Conservation (phyloP, 2,888 invertebrate genomes). For the Lochmaea capreae region DNA sequence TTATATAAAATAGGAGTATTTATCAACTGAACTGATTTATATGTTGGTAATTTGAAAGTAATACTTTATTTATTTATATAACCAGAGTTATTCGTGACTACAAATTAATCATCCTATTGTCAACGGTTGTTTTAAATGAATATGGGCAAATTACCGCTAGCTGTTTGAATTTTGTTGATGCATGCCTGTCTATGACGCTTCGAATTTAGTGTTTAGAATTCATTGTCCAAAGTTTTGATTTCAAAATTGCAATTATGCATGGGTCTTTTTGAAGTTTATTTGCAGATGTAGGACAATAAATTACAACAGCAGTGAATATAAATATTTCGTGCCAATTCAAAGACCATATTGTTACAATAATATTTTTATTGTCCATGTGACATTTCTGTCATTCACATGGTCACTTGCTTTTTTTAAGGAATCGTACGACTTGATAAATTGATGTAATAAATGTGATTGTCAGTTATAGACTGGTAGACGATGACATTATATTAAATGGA, state of each 20-base stretch:
- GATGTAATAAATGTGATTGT: too few relatives aligned
- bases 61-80: conserved; percentile 20
- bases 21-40: conserved; percentile 17
- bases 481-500: too few relatives aligned
- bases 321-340: too few relatives aligned
- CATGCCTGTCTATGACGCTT: conserved; percentile 29
- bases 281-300: too few relatives aligned
- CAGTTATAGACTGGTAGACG: too few relatives aligned
- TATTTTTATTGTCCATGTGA: too few relatives aligned
- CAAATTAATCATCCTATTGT: conserved; percentile 30
- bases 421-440: too few relatives aligned
- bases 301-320: too few relatives aligned
- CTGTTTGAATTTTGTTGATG: conserved; percentile 28
- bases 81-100: conserved; percentile 14
- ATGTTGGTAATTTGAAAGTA: conserved; percentile 15
- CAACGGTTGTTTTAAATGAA: conserved; percentile 25
- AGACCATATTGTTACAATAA: too few relatives aligned
- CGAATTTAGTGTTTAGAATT: conserved; percentile 19
- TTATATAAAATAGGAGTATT: conserved; percentile 4
- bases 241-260: not conserved
- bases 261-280: too few relatives aligned
- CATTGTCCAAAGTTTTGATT: conserved; percentile 3
- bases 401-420: too few relatives aligned
- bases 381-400: too few relatives aligned
- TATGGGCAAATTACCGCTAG: conserved; percentile 24